Evolutionary conservation across 2,113 vertebrate genomes (phyloP).

Genomic region (Meriones unguiculatus): DNA sequence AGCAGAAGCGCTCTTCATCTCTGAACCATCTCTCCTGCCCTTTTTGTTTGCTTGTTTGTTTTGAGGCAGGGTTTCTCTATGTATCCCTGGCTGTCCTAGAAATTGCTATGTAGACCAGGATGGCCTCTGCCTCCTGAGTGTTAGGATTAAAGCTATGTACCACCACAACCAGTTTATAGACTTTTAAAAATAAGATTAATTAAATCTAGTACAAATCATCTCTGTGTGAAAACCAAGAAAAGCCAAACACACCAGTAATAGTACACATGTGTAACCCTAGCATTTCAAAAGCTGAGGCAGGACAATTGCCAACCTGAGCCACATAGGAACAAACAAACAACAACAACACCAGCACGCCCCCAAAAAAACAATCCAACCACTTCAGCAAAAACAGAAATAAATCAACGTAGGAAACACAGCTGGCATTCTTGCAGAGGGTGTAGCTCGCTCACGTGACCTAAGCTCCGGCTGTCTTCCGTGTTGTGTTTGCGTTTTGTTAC

Average conservation of each 20-base stretch:
- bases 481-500: neutral
- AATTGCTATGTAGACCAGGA: neutral
- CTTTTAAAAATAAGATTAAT: slow-evolving; percentile 13
- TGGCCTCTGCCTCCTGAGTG: neutral
- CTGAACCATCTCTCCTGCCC: too few relatives aligned
- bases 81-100: neutral
- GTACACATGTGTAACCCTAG: neutral
- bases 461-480: neutral
- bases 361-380: neutral
- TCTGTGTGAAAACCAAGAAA: slow-evolving; percentile 27
- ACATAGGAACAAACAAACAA: neutral
- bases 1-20: too few relatives aligned
- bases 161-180: too few relatives aligned
- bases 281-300: neutral
- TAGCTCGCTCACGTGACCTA: neutral
- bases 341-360: too few relatives aligned
- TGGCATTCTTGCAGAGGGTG: neutral
- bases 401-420: neutral
- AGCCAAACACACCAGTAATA: neutral
- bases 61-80: neutral
- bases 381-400: neutral
- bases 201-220: slow-evolving; percentile 1
- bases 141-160: neutral
- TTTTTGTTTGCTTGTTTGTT: neutral
- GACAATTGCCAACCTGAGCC: neutral